Conservation (phyloP, 2,888 invertebrate species). For the Eumacrocentrus americanus region DNA sequence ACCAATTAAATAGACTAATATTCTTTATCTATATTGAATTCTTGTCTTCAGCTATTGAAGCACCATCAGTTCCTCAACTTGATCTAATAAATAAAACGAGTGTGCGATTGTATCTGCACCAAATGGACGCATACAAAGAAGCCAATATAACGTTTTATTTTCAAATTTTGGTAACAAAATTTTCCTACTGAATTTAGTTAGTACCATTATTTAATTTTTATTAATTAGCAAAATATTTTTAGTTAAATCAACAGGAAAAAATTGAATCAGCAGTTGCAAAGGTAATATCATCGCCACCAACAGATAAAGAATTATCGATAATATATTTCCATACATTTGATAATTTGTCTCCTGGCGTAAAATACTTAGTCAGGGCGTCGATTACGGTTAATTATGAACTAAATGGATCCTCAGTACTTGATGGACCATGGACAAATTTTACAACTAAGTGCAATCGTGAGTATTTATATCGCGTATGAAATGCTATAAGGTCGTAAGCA, state of each 20-base stretch:
- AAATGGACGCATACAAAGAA: no score
- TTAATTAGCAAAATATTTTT: background rate
- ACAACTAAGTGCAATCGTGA: slow-evolving; percentile 39
- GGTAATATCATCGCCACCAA: background rate
- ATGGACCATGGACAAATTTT: slow-evolving; percentile 18
- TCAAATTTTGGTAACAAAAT: background rate
- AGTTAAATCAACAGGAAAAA: background rate
- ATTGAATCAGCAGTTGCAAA: no score
- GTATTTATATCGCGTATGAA: no score
- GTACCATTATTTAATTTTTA: background rate
- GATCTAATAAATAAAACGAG: background rate
- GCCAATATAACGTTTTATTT: no score
- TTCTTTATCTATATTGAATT: background rate
- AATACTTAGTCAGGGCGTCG: background rate
- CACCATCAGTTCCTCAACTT: background rate
- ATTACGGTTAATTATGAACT: background rate
- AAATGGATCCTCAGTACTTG: background rate
- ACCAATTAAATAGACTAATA: background rate
- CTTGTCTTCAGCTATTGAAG: background rate
- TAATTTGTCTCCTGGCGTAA: slow-evolving; percentile 1
- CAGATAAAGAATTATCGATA: background rate
- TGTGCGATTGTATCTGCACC: slow-evolving; percentile 22
- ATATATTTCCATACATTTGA: background rate
- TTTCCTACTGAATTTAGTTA: background rate
- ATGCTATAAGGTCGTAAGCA: no score